Base-by-base conservation (phyloP, 2,888 invertebrate genomes). In the Drosophila leonis region DNA sequence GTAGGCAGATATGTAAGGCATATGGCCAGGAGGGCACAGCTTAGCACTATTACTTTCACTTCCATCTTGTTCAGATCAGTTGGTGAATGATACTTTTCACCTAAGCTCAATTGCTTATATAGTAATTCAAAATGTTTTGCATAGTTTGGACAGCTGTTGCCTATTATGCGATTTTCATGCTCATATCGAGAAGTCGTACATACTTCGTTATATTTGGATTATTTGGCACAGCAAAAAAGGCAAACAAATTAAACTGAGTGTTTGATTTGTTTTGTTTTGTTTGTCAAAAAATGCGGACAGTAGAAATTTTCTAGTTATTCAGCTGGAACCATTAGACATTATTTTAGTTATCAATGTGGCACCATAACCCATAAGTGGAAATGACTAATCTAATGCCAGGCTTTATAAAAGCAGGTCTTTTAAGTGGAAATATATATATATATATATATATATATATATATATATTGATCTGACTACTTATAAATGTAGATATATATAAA, bases 11-110 rank as follows among this genome's bases (percentile, higher is more conserved):
- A 18, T 35, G 37, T 39, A 0, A 74, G 15, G 44, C 37, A 49
- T 4, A 73, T 35, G 18, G 59, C 67, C 37, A 73, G 5, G 15
- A 73, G 15, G 44, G 48, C 74, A 41, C 74, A 73, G 35, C 35
- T 39, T 2, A 66, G n/a, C 7, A 37, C 27, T 18, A 67, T 24
- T 33, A 39, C 27, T 41, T 20, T 48, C 13, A 41, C 9, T 27
- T 57, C 63, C 73, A 73, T 73, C 29, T 62, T 57, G 4, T 1
- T 13, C 8, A n/a, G 37, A 29, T 39, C n/a, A 20, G 41, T 61
- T 49, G 35, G 10, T 44, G 37, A 59, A 29, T 73, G 73, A 66
- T 67, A 44, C n/a, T 44, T 44, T 35, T 24, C 18, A 13, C 24
- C 9, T 15, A 27, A 0, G 7, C 29, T 44, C 18, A 39, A 39